Base-by-base conservation (phyloP, 2,888 invertebrate genomes). In the Drosophila monieri region DNA sequence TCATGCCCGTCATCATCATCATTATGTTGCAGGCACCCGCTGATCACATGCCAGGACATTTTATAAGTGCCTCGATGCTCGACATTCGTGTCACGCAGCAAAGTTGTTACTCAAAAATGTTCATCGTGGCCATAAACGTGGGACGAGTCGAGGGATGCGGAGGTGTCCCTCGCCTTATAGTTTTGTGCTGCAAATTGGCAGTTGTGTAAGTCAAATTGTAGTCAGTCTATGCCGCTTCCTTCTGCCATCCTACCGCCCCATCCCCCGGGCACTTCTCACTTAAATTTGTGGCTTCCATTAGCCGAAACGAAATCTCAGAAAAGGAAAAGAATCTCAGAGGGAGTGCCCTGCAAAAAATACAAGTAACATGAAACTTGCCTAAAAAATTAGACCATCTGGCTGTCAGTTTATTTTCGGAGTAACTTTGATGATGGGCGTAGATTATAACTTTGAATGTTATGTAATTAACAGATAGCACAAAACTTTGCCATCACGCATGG, bases 31-130 rank as follows among this genome's bases (percentile, higher is more conserved):
- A 48, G 54, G 9, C 54, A 27, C 35, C 41, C 51, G 72, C 72
- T 70, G 69, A 70, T 70, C 69, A 72, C 72, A 71, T 61, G 69
- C 62, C 72, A 72, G 56, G 69, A 80, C 72, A 80, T 73, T 77
- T 66, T 78, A 67, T 62, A 80, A 77, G 72, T 75, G 78, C 71
- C 71, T 48, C 78, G 46, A 9, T 58, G 67, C 74, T 76, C 78
- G 44, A 51, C 60, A 81, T 77, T 77, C 77, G 77, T 77, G 76
- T 77, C 77, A 77, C 77, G 77, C 77, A 78, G 76, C 77, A 77
- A 81, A 77, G 77, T 81, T 77, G 77, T 81, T 77, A 81, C 83
- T 77, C 77, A 77, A 77, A 77, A 81, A 77, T 81, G 78, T 78
- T 59, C 69, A 49, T 51, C 51, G 73, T 46, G 76, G 76, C 76